A percentile compares a stretch with the other conserved stretches of the same genome.
These are phyloP conservation scores for Lycopodina hypogea DNA, from an alignment of 37 sponge, comb jelly and placozoan genomes.

Conservation along the genomic window DNA sequence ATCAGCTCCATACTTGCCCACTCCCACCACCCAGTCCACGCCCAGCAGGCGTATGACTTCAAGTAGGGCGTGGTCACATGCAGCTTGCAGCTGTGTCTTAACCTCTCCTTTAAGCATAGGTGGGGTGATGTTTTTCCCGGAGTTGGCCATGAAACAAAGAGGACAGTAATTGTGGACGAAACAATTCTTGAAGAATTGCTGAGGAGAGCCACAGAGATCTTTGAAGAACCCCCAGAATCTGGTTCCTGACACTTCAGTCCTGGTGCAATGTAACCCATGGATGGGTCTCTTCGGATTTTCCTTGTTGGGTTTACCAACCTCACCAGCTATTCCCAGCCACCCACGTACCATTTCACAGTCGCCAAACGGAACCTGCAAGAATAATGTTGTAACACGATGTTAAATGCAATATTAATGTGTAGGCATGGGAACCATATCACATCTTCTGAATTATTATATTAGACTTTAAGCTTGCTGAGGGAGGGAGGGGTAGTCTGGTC, in stretches of 20 bases:
- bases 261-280: slow-evolving; percentile 38
- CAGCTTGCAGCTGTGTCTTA: slow-evolving; percentile 27
- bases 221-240: slow-evolving; percentile 67
- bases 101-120: slow-evolving; percentile 28
- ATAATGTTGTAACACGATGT: no score
- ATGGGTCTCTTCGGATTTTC: slow-evolving; percentile 75
- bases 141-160: slow-evolving; percentile 61
- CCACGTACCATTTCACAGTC: slow-evolving; percentile 49
- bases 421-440: background rate
- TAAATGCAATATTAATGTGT: no score
- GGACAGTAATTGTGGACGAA: slow-evolving; percentile 84
- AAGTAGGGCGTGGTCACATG: slow-evolving; percentile 47
- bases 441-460: background rate
- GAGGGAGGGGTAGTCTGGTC: no score
- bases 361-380: slow-evolving; percentile 72
- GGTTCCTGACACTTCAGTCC: slow-evolving; percentile 63
- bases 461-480: no score
- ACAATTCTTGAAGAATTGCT: slow-evolving; percentile 61
- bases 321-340: slow-evolving; percentile 59
- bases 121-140: slow-evolving; percentile 79
- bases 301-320: slow-evolving; percentile 45
- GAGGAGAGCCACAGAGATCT: slow-evolving; percentile 51
- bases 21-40: slow-evolving; percentile 54
- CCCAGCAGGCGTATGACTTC: slow-evolving; percentile 27
- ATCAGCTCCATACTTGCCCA: slow-evolving; percentile 68